A percentile compares a stretch with the other conserved stretches of the same genome.
Conservation (phyloP, 2,113 vertebrate genomes). For the Poecilia latipinna region DNA sequence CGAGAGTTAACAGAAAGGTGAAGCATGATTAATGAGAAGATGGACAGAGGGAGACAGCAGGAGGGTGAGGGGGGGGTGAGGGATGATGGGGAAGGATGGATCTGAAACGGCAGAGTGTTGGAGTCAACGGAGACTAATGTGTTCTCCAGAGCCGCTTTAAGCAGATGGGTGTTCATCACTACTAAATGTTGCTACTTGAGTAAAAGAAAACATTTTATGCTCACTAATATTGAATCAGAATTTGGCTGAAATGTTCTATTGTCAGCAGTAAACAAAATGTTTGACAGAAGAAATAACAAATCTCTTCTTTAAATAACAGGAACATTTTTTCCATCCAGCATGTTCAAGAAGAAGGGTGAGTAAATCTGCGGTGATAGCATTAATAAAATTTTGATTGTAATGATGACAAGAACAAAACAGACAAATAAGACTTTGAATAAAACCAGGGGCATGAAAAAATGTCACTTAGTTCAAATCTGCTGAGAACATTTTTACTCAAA, state of each 20-base stretch:
- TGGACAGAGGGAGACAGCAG: slow-evolving; percentile 17
- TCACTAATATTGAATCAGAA: not conserved
- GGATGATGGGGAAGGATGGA: not conserved
- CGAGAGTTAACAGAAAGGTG: slow-evolving; percentile 41
- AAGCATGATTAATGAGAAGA: slow-evolving; percentile 52
- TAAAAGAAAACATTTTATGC: not conserved
- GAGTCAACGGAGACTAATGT: slow-evolving; percentile 10
- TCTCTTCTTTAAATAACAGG: too few relatives aligned
- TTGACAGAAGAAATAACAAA: too few relatives aligned
- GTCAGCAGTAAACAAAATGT: not conserved
- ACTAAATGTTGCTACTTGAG: not conserved
- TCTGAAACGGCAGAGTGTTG: slow-evolving; percentile 6
- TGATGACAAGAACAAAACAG: not conserved
- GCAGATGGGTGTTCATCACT: not conserved
- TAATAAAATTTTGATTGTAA: not conserved
- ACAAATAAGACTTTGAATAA: not conserved
- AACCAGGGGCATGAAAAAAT: not conserved
- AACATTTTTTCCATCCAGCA: too few relatives aligned
- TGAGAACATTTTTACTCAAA: too few relatives aligned
- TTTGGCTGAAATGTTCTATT: not conserved
- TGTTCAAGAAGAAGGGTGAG: too few relatives aligned
- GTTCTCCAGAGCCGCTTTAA: not conserved
- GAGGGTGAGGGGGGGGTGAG: slow-evolving; percentile 3
- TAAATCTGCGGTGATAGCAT: too few relatives aligned
- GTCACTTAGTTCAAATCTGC: not conserved